Evolutionary conservation across 2,797 vertebrate species (phyloP), one percentile per base, ranked within the genome.

Genomic region (Scarus forsteni): DNA sequence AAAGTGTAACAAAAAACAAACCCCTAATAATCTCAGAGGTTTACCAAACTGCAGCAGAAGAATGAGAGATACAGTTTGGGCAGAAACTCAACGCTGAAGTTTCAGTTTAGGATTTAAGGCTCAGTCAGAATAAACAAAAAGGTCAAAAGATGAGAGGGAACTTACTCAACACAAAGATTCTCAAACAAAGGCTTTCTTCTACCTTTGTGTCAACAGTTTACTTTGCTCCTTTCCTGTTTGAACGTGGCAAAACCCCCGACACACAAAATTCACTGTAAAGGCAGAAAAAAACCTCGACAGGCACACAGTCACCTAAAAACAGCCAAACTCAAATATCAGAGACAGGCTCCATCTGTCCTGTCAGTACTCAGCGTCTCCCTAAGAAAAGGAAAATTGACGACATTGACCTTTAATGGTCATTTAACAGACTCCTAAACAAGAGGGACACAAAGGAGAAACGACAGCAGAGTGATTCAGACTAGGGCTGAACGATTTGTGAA

Each of bases 181-280:
- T 27, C 14, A 46, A 46, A 35, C 46, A 58, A 27, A 19, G 10
- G 35, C 4, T 19, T 27, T 57, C 1, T 3, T 35, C 13, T 10
- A 12, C 15, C 46, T 71, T 55, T 48, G 34, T 49, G 60, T 58
- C 15, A 55, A 19, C 16, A 12, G 54, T 51, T 34, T 52, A 34
- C 10, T 27, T 50, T 6, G n/a, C 67, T 34, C 38, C 34, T 64
- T 62, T 77, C 69, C 73, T 53, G 60, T 57, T 70, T 36, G 39
- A 63, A 51, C 63, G 39, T 2, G 38, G 58, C 56, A 70, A 44
- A 0, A 35, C 1, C 48, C 34, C 19, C 1, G 27, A 11, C 12
- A 18, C n/a, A 59, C 73, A 54, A 27, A 42, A 36, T n/a, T 39
- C 15, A 11, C 3, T 40, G 7, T 10, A 27, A 10, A 45, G 43